These are phyloP conservation scores for Melanotaenia duboulayi DNA, from an alignment of 2,113 vertebrate genomes.

Conservation along the genomic window DNA sequence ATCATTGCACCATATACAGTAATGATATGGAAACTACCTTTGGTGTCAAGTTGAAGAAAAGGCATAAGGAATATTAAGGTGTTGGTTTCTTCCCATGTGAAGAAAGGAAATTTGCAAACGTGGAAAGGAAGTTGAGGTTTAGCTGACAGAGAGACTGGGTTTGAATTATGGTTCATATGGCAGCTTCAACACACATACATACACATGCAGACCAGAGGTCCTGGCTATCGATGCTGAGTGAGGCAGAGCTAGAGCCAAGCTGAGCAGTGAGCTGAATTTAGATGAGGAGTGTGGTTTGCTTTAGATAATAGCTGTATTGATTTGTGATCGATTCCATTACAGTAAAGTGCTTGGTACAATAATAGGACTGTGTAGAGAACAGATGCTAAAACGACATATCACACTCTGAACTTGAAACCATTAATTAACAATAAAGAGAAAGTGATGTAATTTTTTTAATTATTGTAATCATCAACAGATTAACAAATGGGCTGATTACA, in stretches of 20 bases:
- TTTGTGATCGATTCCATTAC: constrained; percentile 35
- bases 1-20: constrained; percentile 8
- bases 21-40: constrained; percentile 21
- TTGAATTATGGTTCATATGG: constrained; percentile 20
- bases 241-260: constrained; percentile 25
- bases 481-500: background rate
- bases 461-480: background rate
- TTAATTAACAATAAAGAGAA: background rate
- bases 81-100: background rate
- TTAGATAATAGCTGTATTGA: constrained; percentile 64
- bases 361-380: background rate
- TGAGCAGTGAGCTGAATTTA: constrained; percentile 31
- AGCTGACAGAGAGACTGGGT: constrained; percentile 45
- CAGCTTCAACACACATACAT: constrained; percentile 13
- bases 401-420: background rate
- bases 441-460: background rate
- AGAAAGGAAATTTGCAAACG: background rate
- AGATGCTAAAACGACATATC: constrained; percentile 1
- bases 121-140: background rate
- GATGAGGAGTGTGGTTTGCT: constrained; percentile 42
- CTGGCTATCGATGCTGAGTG: constrained; percentile 20
- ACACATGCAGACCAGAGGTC: background rate
- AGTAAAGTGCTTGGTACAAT: background rate
- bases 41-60: background rate
- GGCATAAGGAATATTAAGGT: constrained; percentile 25